Conservation (phyloP, 2,888 invertebrate genomes). For the Tineola bisselliella region DNA sequence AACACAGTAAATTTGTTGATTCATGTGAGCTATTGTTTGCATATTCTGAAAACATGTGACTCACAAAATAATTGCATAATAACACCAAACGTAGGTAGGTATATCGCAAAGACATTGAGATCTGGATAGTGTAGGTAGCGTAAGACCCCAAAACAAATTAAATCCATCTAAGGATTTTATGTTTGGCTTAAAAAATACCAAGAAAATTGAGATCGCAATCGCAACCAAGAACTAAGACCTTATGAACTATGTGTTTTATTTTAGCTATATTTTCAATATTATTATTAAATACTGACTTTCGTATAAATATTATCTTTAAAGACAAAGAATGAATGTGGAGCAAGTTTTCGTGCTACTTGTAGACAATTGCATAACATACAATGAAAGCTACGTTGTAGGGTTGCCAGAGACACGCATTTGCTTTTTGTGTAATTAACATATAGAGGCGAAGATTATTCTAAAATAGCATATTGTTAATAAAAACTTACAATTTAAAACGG, state of each 20-base stretch:
- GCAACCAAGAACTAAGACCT: too few species aligned
- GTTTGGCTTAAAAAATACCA: too few species aligned
- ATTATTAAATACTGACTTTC: background rate
- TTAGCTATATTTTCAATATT: too few species aligned
- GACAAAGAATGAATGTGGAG: constrained; percentile 60
- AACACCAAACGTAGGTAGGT: constrained; percentile 8
- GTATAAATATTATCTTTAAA: constrained; percentile 17
- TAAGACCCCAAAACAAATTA: background rate
- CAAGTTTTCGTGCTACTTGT: constrained; percentile 25
- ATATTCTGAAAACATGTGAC: constrained; percentile 1
- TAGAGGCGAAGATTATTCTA: background rate
- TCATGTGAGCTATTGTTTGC: background rate
- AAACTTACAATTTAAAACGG: too few species aligned
- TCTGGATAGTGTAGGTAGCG: constrained; percentile 14
- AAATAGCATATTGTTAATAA: background rate
- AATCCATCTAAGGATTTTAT: background rate
- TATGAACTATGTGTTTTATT: too few species aligned
- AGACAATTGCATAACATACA: background rate
- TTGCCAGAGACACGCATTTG: background rate
- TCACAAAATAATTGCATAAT: constrained; percentile 15
- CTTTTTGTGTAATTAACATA: background rate
- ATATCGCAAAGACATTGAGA: background rate
- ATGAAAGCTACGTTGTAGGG: background rate
- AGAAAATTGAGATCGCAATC: too few species aligned
- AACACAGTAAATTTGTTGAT: background rate